Evolutionary conservation across 2,888 invertebrate genomes (phyloP), one percentile per base, ranked within the genome.

Genomic region (Rhabditoides inermis): DNA sequence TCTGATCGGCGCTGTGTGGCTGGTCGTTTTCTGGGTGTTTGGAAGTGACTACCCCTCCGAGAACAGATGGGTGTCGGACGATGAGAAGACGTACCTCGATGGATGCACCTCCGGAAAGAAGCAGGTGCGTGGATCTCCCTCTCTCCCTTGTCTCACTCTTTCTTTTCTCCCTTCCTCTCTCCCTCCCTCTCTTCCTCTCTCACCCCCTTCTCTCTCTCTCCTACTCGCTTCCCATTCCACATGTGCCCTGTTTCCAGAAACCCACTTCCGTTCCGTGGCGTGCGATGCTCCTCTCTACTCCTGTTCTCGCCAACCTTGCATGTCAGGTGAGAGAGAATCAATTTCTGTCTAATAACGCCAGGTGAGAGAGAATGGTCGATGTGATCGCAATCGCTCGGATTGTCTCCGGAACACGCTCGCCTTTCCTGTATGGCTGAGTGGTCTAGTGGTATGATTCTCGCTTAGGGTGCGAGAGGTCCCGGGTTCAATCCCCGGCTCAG

Each of bases 391-490:
- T n/a, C n/a, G n/a, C n/a, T n/a, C n/a, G n/a, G n/a, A n/a, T n/a
- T n/a, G n/a, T n/a, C n/a, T n/a, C n/a, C n/a, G n/a, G n/a, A n/a
- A n/a, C n/a, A n/a, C n/a, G n/a, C n/a, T n/a, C n/a, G n/a, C n/a
- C n/a, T n/a, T n/a, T n/a, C n/a, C n/a, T n/a, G n/a, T n/a, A n/a
- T n/a, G n/a, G n/a, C n/a, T n/a, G n/a, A n/a, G n/a, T n/a, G 71
- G 71, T 68, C 71, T 72, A 72, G 71, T 67, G 69, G 69, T 65
- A 70, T 72, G 69, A 68, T 68, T 68, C 64, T 72, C 65, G 69
- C 69, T 68, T 68, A 70, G 71, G 71, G 69, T 72, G 71, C 71
- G 68, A 72, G 69, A 68, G 71, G 71, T 72, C 69, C 69, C 65
- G 51, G 51, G 4, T 46, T 44, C 4, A 7, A 40, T 1, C 55